Evolutionary conservation across 2,888 invertebrate genomes (phyloP), one percentile per base, ranked within the genome.

Genomic region (Aradus depressus): DNA sequence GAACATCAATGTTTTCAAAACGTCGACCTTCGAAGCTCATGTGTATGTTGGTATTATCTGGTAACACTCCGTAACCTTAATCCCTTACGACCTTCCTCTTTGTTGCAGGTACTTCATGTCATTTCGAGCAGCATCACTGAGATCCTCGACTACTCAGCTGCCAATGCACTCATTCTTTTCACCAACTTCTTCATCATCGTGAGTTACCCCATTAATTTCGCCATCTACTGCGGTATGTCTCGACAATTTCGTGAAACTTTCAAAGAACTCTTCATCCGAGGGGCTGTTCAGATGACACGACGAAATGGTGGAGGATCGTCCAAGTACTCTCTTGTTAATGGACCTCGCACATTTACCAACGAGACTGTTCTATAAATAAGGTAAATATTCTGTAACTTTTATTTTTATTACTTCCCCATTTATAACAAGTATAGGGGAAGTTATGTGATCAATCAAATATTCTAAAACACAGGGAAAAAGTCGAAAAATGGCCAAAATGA

Each of bases 211-310:
- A 83, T 92, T 52, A 92, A 93, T 67, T 93, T 95, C 64, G 92
- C 90, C 54, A 91, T 93, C 59, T 95, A 95, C 65, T 93, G 92
- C 66, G 91, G 91, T 19, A 96, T 95, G 95, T 90, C 89, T 26
- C 73, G 89, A 26, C 90, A 89, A 66, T 95, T 95, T 68, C 75
- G 95, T 44, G 90, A 92, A 66, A 93, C 93, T 0, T 95, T 95
- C 67, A 88, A 87, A 63, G 84, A 84, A 62, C 66, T 80, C 5
- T 92, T 93, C 64, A 76, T 86, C 37, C 68, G 78, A 39, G 69
- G 72, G 5, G 66, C 69, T 4, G 76, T 75, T 1, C 73, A 75
- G 2, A 72, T 73, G 1, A 75, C 76, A 3, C 76, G 77, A 60
- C 73, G 77, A 60, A 77, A 76, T 61, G 80, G 80, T 59, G 79